Evolutionary conservation across 2,888 invertebrate species (phyloP), one percentile per base, ranked within the genome.

Genomic region (Drosophila diplacantha): DNA sequence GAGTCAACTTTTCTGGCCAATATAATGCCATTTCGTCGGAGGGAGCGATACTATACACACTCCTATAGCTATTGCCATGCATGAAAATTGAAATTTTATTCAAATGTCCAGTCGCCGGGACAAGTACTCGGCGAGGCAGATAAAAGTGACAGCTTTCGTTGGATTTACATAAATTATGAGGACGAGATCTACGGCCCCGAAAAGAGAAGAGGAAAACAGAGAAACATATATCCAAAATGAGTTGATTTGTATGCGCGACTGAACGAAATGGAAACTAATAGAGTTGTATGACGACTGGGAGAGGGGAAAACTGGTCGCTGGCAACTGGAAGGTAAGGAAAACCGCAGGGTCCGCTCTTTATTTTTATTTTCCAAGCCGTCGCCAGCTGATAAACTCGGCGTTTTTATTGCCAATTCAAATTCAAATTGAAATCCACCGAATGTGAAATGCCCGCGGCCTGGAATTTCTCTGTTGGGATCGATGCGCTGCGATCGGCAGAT

Each of bases 321-420:
- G 38, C 8, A 66, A 63, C 39, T 52, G 71, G n/a, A n/a, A n/a
- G n/a, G 41, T 18, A 12, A 31, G 54, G 31, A 46, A 54, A 62
- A 60, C 60, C 60, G 31, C 60, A 60, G 57, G 31, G 35, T 37
- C 22, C 18, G 22, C 44, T 59, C 37, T 50, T 50, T 43, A 44
- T 22, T 46, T 46, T 46, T 31, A 31, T 44, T 44, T 31, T 44
- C 18, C 52, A 68, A 58, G 64, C 64, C 66, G 61, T 74, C 73
- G 67, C 61, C 79, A 73, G 76, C 81, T 81, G 81, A 78, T 78
- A 78, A 81, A 81, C 71, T 79, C 53, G 24, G 58, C 73, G 41
- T 73, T 78, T 78, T 78, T 81, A 78, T 81, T 74, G 81, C 74
- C 81, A 81, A 78, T 81, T 81, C 69, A 65, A 61, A 79, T 76